A percentile compares a stretch with the other conserved stretches of the same genome.
Conservation (phyloP, 2,888 invertebrate genomes). For the Drosophila vallismaia region DNA sequence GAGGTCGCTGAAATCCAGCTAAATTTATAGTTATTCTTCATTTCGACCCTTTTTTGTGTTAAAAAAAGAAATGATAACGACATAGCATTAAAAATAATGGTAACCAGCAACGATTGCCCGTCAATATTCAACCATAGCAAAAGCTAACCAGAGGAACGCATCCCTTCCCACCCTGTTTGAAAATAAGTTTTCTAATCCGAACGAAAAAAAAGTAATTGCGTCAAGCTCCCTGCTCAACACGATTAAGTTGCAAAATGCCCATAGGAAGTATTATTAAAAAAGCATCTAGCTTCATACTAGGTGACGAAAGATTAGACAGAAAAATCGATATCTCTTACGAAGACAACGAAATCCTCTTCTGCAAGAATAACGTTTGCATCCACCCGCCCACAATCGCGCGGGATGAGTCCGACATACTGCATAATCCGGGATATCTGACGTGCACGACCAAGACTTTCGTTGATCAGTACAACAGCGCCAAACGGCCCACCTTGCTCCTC, state of each 20-base stretch:
- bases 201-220: constrained; percentile 2
- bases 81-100: constrained; percentile 16
- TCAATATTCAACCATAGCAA: constrained; percentile 5
- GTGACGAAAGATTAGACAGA: constrained; percentile 87
- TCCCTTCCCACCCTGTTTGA: constrained; percentile 6
- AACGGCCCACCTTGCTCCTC: constrained; percentile 92
- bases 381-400: constrained; percentile 95
- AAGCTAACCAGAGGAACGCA: constrained; percentile 21
- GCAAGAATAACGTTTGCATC: constrained; percentile 98
- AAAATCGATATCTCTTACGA: constrained; percentile 88
- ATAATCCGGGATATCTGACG: constrained; percentile 96
- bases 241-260: constrained; percentile 86
- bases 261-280: constrained; percentile 90
- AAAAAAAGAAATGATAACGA: constrained; percentile 1
- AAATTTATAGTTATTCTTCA: constrained; percentile 16
- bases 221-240: constrained; percentile 22
- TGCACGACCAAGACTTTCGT: constrained; percentile 93
- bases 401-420: constrained; percentile 92
- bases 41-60: constrained; percentile 10
- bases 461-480: constrained; percentile 90
- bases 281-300: constrained; percentile 91
- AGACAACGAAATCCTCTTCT: constrained; percentile 93
- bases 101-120: constrained; percentile 14
- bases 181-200: constrained; percentile 3
- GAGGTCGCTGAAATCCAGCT: constrained; percentile 19